Evolutionary conservation across 2,797 vertebrate genomes (phyloP), one percentile per base, ranked within the genome.

Genomic region (Muscicapa striata): DNA sequence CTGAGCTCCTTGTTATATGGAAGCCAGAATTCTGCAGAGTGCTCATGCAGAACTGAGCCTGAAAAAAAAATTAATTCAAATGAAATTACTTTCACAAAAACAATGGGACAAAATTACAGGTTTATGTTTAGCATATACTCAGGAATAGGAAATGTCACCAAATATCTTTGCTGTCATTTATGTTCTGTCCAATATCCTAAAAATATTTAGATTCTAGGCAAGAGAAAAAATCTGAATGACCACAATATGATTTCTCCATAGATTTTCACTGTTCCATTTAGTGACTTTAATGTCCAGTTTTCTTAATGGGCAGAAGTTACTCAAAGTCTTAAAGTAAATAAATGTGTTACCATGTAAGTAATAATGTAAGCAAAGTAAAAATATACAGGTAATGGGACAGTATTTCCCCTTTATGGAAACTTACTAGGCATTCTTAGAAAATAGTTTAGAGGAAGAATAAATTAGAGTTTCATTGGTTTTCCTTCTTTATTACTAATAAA

Each of bases 401-500:
- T 66, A 45, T 30, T 94, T 70, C 87, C 17, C 34, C 48, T 73
- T 80, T 36, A 29, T 62, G 40, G 34, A 30, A 88, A 76, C 24
- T 83, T 86, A 63, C 32, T 90, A 54, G 48, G 5, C 27, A 46
- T 62, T 81, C 84, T 74, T 62, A 66, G 43, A 79, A 94, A 76
- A 73, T 62, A 94, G 14, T 34, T 83, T 58, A 55, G 43, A 69
- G 40, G 23, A 69, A 58, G 48, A 84, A 30, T 34, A 80, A 61
- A 20, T 34, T 3, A 2, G 34, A 49, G 15, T 64, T 92, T 82
- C 41, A 52, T 61, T 75, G 18, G 26, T 57, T 93, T 91, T 84
- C 14, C 8, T 61, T 70, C 82, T 69, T 79, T 72, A 73, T 70
- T 89, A 62, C 78, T 95, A 91, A 86, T 93, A 95, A 77, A 72